Percentiles rank a stretch among this genome's conserved stretches.
Evolutionary conservation across 2,113 vertebrate genomes (phyloP).

Genomic region (Oriolus oriolus): DNA sequence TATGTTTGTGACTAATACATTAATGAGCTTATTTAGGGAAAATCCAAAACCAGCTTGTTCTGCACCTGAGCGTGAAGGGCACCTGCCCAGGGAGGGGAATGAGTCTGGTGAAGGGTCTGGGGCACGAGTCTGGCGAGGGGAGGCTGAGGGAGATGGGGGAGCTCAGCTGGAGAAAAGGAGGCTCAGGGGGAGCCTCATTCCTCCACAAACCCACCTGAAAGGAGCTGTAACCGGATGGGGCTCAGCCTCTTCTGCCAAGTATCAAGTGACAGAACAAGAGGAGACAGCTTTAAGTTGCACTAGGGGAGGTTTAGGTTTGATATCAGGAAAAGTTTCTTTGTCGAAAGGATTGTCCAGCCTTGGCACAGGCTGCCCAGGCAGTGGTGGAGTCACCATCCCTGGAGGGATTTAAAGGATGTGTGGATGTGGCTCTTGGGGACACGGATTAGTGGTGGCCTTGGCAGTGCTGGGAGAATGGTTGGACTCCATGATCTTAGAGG

Average conservation of each 20-base stretch:
- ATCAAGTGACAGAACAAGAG: background rate
- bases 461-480: background rate
- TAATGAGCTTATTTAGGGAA: slow-evolving; percentile 52
- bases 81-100: background rate
- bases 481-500: background rate
- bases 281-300: background rate
- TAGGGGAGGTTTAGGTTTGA: background rate
- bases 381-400: background rate
- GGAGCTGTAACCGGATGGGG: too few relatives aligned
- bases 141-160: background rate
- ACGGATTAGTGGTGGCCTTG: background rate
- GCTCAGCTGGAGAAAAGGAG: background rate
- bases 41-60: slow-evolving; percentile 44
- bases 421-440: background rate
- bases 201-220: background rate
- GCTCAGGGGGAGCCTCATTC: background rate
- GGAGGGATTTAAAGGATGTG: too few relatives aligned
- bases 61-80: slow-evolving; percentile 34
- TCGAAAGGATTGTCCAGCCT: background rate
- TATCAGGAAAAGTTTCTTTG: background rate
- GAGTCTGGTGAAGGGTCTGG: background rate
- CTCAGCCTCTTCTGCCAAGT: background rate
- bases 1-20: slow-evolving; percentile 58
- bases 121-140: background rate
- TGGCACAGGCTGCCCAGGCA: background rate